Percentiles rank a stretch among this genome's conserved stretches.
Evolutionary conservation across 2,113 vertebrate species (phyloP).

Genomic region (Oryzias javanicus): DNA sequence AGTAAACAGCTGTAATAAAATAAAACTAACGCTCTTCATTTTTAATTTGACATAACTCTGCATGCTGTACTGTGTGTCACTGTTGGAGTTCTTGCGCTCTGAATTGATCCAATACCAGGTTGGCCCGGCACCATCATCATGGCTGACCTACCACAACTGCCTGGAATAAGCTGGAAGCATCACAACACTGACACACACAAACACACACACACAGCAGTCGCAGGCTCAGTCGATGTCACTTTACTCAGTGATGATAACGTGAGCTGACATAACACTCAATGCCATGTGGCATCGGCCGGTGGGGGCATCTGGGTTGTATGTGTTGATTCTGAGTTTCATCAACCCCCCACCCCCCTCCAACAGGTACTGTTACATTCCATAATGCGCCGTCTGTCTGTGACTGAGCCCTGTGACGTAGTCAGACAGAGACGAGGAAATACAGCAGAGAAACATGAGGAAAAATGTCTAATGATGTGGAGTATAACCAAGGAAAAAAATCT

Average conservation of each 20-base stretch:
- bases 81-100: slow-evolving; percentile 6
- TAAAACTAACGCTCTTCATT: too few species aligned
- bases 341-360: slow-evolving; percentile 11
- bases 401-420: slow-evolving; percentile 21
- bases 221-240: slow-evolving; percentile 43
- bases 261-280: slow-evolving; percentile 53
- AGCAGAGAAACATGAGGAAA: not conserved
- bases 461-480: too few species aligned
- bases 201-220: slow-evolving; percentile 19
- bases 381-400: slow-evolving; percentile 19
- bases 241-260: slow-evolving; percentile 38
- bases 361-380: slow-evolving; percentile 14
- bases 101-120: slow-evolving; percentile 34
- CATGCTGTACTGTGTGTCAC: not conserved
- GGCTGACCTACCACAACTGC: slow-evolving; percentile 38
- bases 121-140: slow-evolving; percentile 28
- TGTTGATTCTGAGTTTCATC: slow-evolving; percentile 12
- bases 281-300: slow-evolving; percentile 28
- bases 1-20: too few species aligned
- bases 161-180: slow-evolving; percentile 37
- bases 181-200: slow-evolving; percentile 22
- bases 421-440: slow-evolving; percentile 19
- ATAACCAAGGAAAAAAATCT: too few species aligned
- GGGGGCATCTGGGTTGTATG: slow-evolving; percentile 17
- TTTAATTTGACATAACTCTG: not conserved